These are phyloP conservation scores for Sphyrna mokarran DNA, from an alignment of 2,113 vertebrate genomes.

Conservation along the genomic window DNA sequence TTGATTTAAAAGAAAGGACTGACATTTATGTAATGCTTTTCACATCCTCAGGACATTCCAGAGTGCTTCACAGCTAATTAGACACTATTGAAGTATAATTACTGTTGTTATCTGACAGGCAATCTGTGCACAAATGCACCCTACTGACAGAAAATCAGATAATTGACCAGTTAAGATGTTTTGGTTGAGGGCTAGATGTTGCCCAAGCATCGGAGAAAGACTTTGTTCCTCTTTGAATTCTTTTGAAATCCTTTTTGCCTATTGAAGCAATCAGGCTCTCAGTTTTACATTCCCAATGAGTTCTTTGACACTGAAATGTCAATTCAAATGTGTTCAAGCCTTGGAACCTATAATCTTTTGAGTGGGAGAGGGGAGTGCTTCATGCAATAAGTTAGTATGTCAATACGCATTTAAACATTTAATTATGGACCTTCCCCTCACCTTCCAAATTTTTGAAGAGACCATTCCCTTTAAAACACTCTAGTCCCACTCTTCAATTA, in stretches of 20 bases:
- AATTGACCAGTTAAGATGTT: neutral
- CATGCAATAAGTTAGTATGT: neutral
- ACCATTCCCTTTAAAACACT: too few relatives aligned
- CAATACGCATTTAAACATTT: neutral
- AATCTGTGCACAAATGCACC: neutral
- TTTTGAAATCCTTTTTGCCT: neutral
- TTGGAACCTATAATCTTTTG: neutral
- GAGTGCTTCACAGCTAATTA: neutral
- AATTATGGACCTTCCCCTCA: neutral
- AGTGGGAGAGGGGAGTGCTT: neutral
- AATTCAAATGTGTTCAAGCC: neutral
- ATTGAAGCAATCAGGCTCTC: neutral
- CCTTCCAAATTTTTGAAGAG: neutral
- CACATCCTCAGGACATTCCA: neutral
- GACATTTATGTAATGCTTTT: neutral
- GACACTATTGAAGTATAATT: neutral
- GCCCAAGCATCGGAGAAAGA: neutral
- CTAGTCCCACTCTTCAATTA: too few relatives aligned
- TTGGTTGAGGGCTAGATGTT: neutral
- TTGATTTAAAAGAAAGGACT: neutral
- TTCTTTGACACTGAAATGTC: neutral
- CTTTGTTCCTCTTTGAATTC: neutral
- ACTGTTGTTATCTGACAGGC: neutral
- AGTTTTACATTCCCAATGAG: neutral
- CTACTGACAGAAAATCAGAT: neutral